Conservation (phyloP, 2,888 invertebrate genomes). For the Brenthis hecate region DNA sequence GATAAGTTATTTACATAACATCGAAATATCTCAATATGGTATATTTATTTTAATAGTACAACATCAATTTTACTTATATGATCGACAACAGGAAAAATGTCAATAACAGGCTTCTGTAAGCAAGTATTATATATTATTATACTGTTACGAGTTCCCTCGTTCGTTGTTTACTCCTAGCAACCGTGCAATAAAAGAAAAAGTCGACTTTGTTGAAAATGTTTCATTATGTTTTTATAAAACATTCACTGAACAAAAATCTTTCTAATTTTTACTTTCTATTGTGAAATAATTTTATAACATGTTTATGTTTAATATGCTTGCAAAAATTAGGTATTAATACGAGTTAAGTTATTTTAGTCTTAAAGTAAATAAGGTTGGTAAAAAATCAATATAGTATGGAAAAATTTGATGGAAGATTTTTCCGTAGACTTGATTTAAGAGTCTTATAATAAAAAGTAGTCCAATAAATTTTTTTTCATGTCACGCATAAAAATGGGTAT, state of each 20-base stretch:
- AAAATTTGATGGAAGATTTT: slow-evolving; percentile 46
- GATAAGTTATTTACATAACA: slow-evolving; percentile 34
- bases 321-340: background rate
- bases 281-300: background rate
- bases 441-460: too few species aligned
- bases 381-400: slow-evolving; percentile 3
- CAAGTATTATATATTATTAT: slow-evolving; percentile 37
- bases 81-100: slow-evolving; percentile 44
- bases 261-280: background rate
- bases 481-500: too few species aligned
- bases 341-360: slow-evolving; percentile 13
- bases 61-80: slow-evolving; percentile 39
- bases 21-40: slow-evolving; percentile 39
- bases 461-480: too few species aligned
- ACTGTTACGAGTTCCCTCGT: slow-evolving; percentile 19
- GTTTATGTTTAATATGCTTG: background rate
- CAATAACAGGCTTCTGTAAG: slow-evolving; percentile 44
- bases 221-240: slow-evolving; percentile 19
- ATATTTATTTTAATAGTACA: slow-evolving; percentile 43
- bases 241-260: slow-evolving; percentile 11
- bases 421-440: too few species aligned
- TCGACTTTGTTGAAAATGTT: slow-evolving; percentile 24
- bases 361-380: background rate
- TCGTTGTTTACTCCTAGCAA: slow-evolving; percentile 25
- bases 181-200: slow-evolving; percentile 22